phyloP scores from a whole-genome alignment of 2,797 vertebrate genomes.

The Sebastes trivittatus region DNA sequence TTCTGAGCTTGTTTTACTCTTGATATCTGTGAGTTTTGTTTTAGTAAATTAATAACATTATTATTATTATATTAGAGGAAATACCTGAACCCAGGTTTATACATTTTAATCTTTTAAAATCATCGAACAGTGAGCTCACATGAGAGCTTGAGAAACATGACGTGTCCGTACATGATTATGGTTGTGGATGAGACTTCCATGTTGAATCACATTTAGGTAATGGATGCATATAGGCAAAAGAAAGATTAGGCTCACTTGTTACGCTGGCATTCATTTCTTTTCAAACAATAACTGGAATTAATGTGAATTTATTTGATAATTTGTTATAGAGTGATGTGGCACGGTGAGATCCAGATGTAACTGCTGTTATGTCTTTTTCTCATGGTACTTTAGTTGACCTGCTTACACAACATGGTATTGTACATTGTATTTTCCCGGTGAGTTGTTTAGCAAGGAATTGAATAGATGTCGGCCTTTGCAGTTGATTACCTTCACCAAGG shows the following conservation, averaged over 20 bases:
- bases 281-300: neutral
- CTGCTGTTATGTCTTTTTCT: neutral
- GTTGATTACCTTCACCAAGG: too few species aligned
- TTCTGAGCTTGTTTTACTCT: neutral
- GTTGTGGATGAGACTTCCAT: neutral
- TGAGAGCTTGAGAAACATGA: accelerated
- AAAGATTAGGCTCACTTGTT: neutral
- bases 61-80: neutral
- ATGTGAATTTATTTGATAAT: neutral
- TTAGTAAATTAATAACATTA: neutral
- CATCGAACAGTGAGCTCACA: too few species aligned
- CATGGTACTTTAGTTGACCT: neutral
- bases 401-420: neutral
- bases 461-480: too few species aligned
- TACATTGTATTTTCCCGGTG: neutral
- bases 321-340: neutral
- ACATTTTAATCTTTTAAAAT: neutral
- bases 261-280: neutral
- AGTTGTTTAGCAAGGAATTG: too few species aligned
- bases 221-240: neutral
- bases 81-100: too few species aligned
- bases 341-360: neutral
- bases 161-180: neutral
- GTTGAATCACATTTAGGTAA: neutral
- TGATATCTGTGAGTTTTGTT: neutral